Conservation (phyloP, 2,797 vertebrate genomes). For the Adrianichthys oophorus region DNA sequence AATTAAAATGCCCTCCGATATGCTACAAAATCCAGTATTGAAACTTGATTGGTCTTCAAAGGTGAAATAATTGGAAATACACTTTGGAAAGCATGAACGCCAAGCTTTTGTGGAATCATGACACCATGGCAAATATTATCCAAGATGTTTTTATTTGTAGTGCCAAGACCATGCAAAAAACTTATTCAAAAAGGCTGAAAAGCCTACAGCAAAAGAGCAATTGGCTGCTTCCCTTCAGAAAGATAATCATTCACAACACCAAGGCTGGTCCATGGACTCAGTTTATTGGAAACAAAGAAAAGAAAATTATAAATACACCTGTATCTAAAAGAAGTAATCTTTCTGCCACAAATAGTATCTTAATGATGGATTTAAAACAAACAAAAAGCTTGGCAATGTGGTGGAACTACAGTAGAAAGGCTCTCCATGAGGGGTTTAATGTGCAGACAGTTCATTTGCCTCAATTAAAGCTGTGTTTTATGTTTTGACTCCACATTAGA, state of each 20-base stretch:
- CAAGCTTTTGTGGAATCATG: slow-evolving; percentile 9
- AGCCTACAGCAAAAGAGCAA: slow-evolving; percentile 16
- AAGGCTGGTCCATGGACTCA: slow-evolving; percentile 51
- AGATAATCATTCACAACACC: slow-evolving; percentile 48
- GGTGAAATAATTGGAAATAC: no score
- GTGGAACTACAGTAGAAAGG: slow-evolving; percentile 33
- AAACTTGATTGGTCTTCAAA: no score
- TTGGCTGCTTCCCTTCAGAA: slow-evolving; percentile 17
- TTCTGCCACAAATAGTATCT: slow-evolving; percentile 28
- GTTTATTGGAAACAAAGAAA: slow-evolving; percentile 33
- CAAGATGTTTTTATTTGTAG: slow-evolving; percentile 72
- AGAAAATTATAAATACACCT: slow-evolving; percentile 59
- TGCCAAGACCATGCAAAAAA: slow-evolving; percentile 63
- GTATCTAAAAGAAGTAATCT: slow-evolving; percentile 32
- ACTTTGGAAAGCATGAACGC: neutral
- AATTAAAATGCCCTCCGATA: no score
- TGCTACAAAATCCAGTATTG: no score
- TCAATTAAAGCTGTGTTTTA: slow-evolving; percentile 22
- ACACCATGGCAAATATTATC: slow-evolving; percentile 46
- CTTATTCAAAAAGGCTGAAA: slow-evolving; percentile 31
- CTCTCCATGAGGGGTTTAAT: slow-evolving; percentile 2
- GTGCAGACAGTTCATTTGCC: slow-evolving; percentile 49
- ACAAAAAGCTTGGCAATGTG: slow-evolving; percentile 13
- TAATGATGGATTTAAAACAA: slow-evolving; percentile 33
- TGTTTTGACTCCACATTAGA: neutral